Conservation (phyloP, 1,140 invertebrate species). For the Babylonia areolata region DNA sequence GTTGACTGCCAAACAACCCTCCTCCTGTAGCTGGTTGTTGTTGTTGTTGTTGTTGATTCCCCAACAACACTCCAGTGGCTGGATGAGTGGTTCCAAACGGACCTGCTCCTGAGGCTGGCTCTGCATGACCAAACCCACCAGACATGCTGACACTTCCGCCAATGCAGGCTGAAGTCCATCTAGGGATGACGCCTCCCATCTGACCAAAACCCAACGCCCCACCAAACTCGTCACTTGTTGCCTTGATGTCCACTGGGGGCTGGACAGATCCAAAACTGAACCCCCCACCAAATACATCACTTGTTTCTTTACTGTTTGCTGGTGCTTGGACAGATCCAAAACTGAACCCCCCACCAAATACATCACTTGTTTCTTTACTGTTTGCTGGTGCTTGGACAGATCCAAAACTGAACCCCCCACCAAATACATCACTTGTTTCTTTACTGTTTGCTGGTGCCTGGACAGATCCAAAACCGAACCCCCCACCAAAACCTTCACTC, state of each 20-base stretch:
- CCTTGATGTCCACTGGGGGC: neutral
- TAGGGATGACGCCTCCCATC: neutral
- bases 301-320: neutral
- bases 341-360: neutral
- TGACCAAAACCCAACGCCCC: neutral
- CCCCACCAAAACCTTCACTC: neutral
- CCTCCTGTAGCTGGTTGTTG: neutral
- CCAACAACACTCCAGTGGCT: no score
- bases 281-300: neutral
- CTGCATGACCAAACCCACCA: neutral
- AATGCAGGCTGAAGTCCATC: neutral
- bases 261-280: neutral
- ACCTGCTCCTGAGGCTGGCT: neutral
- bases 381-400: neutral
- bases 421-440: neutral
- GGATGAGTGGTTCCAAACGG: neutral
- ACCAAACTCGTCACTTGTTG: neutral
- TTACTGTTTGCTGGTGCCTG: neutral
- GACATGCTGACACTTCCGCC: neutral
- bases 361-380: neutral
- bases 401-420: neutral
- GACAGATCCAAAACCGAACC: neutral
- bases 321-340: neutral
- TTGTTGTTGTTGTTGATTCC: no score
- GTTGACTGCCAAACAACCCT: neutral